Percentiles rank a stretch among this genome's conserved stretches.
Evolutionary conservation across 64 coral and sea anemone species (phyloP).

Genomic region (Cladopsammia gracilis): DNA sequence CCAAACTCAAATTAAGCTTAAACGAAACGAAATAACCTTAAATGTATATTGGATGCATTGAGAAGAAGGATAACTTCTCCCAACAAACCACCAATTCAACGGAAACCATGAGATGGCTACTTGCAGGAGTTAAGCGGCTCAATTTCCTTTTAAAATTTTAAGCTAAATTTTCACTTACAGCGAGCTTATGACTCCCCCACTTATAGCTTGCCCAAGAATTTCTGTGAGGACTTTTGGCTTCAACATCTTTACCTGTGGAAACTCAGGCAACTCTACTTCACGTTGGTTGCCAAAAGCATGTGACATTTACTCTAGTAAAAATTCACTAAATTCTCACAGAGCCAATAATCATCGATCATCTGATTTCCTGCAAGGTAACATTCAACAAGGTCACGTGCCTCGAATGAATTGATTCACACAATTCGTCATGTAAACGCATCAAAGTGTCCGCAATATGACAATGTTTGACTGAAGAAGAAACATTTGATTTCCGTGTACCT

Average conservation of each 20-base stretch:
- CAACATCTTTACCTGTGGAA: slow-evolving; percentile 82
- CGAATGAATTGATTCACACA: too few species aligned
- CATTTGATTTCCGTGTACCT: too few species aligned
- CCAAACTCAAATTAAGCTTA: too few species aligned
- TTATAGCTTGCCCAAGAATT: slow-evolving; percentile 84
- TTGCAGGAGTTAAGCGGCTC: too few species aligned
- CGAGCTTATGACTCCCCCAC: slow-evolving; percentile 78
- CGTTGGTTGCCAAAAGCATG: slow-evolving; percentile 14
- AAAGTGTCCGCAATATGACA: not conserved
- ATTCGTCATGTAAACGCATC: not conserved
- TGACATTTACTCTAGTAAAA: slow-evolving; percentile 16
- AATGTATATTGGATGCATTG: too few species aligned
- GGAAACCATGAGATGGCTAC: too few species aligned
- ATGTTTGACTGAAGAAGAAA: too few species aligned
- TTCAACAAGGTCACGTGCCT: slow-evolving; percentile 19
- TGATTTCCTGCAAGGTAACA: not conserved
- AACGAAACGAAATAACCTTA: too few species aligned
- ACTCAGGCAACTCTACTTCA: slow-evolving; percentile 86
- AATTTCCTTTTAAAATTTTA: too few species aligned
- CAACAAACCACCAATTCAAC: too few species aligned
- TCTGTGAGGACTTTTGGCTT: slow-evolving; percentile 92
- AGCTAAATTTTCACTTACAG: slow-evolving; percentile 63
- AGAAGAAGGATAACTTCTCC: too few species aligned
- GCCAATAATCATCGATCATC: not conserved
- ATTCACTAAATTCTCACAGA: not conserved